These are phyloP conservation scores for Rhizomys pruinosus DNA, from an alignment of 2,113 vertebrate genomes.

Conservation along the genomic window DNA sequence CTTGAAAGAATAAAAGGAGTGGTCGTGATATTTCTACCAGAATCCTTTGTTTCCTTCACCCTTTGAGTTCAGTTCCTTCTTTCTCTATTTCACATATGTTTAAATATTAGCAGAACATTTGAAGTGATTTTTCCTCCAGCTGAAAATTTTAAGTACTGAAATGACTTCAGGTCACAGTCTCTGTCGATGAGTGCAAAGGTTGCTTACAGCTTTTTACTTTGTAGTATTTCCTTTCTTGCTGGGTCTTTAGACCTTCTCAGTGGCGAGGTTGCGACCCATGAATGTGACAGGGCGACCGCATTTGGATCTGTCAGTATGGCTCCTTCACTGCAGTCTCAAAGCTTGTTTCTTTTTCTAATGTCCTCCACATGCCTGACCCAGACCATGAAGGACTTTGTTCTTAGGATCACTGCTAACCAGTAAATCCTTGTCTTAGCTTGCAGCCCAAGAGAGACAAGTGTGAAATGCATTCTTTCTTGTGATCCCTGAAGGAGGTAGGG, in stretches of 20 bases:
- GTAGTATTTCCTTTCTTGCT: slow-evolving; percentile 73
- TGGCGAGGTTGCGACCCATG: slow-evolving; percentile 61
- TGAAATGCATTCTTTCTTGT: slow-evolving; percentile 70
- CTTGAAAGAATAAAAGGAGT: slow-evolving; percentile 39
- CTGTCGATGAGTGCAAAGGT: background rate
- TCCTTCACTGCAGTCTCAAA: slow-evolving; percentile 56
- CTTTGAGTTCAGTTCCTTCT: background rate
- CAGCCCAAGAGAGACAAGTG: slow-evolving; percentile 37
- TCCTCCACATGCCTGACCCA: slow-evolving; percentile 78
- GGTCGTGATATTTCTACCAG: slow-evolving; percentile 45
- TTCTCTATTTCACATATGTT: slow-evolving; percentile 1
- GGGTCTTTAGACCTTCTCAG: background rate
- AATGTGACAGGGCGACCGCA: slow-evolving; percentile 57
- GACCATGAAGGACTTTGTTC: slow-evolving; percentile 66
- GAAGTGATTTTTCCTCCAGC: slow-evolving; percentile 48
- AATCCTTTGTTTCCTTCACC: background rate
- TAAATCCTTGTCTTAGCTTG: slow-evolving; percentile 63
- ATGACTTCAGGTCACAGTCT: background rate
- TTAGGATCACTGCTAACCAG: slow-evolving; percentile 41
- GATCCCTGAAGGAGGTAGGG: slow-evolving; percentile 69
- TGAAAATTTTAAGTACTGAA: slow-evolving; percentile 19
- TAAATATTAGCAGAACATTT: slow-evolving; percentile 34
- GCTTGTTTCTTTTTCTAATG: slow-evolving; percentile 77
- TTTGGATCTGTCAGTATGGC: slow-evolving; percentile 59
- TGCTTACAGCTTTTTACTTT: slow-evolving; percentile 22